Evolutionary conservation across 64 coral and sea anemone genomes (phyloP).

Genomic region (Pocillopora damicornis): DNA sequence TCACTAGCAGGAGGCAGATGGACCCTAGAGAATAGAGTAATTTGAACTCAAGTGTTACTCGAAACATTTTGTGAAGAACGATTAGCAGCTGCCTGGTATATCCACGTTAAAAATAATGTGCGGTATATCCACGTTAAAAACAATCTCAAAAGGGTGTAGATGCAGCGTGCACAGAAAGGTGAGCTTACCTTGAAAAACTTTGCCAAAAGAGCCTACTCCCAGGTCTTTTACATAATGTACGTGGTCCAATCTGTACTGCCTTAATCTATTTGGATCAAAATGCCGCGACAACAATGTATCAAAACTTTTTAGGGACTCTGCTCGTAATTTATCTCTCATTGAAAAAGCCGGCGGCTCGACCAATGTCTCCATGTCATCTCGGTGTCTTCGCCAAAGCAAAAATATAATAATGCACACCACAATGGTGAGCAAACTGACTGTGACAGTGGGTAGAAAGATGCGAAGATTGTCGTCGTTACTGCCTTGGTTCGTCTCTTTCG

Average conservation of each 20-base stretch:
- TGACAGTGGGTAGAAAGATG: slow-evolving; percentile 13
- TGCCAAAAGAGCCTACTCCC: slow-evolving; percentile 93
- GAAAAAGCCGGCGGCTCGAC: slow-evolving; percentile 49
- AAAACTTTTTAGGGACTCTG: slow-evolving; percentile 74
- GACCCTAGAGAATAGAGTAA: too few relatives aligned
- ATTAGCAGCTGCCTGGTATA: too few relatives aligned
- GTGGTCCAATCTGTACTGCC: slow-evolving; percentile 70
- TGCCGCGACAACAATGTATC: slow-evolving; percentile 52
- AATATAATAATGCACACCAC: slow-evolving; percentile 20
- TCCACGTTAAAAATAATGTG: too few relatives aligned
- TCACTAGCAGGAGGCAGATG: too few relatives aligned
- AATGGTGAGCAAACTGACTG: slow-evolving; percentile 17
- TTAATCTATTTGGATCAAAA: slow-evolving; percentile 80
- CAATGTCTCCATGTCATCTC: slow-evolving; percentile 28
- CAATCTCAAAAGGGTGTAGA: neutral
- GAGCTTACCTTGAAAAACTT: slow-evolving; percentile 87
- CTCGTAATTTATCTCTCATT: slow-evolving; percentile 67
- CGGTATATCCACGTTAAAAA: too few relatives aligned
- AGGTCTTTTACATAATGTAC: slow-evolving; percentile 89
- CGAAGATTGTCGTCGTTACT: neutral
- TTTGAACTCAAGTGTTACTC: too few relatives aligned
- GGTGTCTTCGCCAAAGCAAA: neutral
- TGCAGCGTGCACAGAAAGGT: neutral
- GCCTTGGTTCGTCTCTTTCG: too few relatives aligned
- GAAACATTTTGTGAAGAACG: too few relatives aligned